phyloP scores from a whole-genome alignment of 2,888 invertebrate genomes.

The Cybosia mesomella region DNA sequence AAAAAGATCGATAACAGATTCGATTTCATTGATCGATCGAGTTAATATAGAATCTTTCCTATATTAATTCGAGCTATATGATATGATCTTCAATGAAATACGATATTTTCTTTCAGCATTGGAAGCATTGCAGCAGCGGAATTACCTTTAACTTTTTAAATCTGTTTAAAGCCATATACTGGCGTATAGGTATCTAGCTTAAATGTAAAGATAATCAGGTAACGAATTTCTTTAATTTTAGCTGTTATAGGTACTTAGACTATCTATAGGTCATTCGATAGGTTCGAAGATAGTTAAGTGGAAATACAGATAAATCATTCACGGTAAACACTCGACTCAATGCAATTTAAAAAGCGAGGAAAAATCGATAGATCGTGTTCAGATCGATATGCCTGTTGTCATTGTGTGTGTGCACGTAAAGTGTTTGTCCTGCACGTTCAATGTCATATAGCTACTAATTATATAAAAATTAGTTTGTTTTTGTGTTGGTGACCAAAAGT shows the following conservation, averaged over 20 bases:
- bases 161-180: background rate
- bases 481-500: conserved; percentile 30
- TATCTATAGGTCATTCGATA: no score
- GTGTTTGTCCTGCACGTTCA: conserved; percentile 51
- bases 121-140: background rate
- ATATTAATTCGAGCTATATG: background rate
- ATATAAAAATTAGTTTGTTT: conserved; percentile 35
- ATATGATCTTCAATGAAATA: no score
- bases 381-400: background rate
- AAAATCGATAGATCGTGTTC: background rate
- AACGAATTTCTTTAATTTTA: no score
- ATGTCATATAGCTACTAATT: conserved; percentile 47
- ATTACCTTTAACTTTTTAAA: background rate
- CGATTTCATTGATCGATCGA: background rate
- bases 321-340: background rate
- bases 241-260: no score
- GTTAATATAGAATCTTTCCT: background rate
- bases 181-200: no score
- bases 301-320: no score
- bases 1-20: background rate
- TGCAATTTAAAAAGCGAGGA: background rate
- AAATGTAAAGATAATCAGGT: no score
- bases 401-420: conserved; percentile 26
- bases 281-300: background rate
- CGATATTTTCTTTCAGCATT: no score